Evolutionary conservation across 2,113 vertebrate genomes (phyloP).

Genomic region (Passer montanus): DNA sequence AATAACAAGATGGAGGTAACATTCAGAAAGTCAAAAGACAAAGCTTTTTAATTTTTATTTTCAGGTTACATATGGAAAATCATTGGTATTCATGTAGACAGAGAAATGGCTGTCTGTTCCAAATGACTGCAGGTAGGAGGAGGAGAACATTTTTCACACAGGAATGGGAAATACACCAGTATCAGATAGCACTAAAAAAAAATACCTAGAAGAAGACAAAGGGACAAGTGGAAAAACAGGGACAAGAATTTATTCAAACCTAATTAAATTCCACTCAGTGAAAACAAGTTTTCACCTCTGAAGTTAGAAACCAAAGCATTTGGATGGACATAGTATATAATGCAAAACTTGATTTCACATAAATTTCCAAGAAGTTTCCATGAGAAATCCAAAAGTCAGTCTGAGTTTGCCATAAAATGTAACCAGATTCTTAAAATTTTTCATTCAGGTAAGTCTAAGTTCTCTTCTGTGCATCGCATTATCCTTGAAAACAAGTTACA

Average conservation of each 20-base stretch:
- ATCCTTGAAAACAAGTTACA: constrained; percentile 25
- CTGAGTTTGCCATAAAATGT: not conserved
- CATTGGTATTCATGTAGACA: not conserved
- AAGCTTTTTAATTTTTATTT: not conserved
- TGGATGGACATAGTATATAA: not conserved
- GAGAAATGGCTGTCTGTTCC: not conserved
- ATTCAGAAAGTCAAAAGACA: not conserved
- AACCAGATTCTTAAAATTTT: not conserved
- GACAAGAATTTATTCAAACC: not conserved
- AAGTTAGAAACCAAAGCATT: not conserved
- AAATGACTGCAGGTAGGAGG: not conserved
- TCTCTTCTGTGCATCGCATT: not conserved
- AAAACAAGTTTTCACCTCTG: not conserved
- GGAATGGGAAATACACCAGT: not conserved
- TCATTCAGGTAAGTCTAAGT: not conserved
- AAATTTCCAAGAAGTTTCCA: not conserved
- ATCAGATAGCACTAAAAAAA: not conserved
- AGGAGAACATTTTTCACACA: not conserved
- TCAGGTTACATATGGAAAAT: not conserved
- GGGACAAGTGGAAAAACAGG: not conserved
- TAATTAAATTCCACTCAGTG: not conserved
- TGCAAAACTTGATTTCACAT: not conserved
- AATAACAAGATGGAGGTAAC: not conserved
- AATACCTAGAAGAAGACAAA: not conserved
- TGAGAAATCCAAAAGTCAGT: not conserved